Evolutionary conservation across 1,140 invertebrate species (phyloP).

Genomic region (Papilio helenus): DNA sequence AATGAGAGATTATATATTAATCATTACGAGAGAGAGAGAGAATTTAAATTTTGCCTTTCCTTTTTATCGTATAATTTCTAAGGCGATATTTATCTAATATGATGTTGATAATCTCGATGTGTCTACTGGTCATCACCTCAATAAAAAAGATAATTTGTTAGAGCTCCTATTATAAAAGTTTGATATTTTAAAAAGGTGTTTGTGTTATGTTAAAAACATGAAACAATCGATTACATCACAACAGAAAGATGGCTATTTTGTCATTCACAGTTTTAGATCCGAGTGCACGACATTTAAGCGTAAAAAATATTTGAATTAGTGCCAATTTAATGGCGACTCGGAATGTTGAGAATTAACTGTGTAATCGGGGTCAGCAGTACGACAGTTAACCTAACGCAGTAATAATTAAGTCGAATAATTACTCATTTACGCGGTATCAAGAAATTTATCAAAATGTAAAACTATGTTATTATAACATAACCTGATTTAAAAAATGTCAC

Average conservation of each 20-base stretch:
- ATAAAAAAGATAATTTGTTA: no score
- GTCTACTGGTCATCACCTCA: no score
- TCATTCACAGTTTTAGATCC: slow-evolving; percentile 27
- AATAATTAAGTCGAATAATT: background rate
- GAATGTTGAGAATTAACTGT: slow-evolving; percentile 27
- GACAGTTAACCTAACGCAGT: background rate
- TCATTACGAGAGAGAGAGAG: no score
- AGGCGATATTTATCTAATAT: background rate
- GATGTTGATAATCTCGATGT: no score
- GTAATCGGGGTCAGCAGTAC: slow-evolving; percentile 8
- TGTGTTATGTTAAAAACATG: background rate
- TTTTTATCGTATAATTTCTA: no score
- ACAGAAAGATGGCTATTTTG: slow-evolving; percentile 22
- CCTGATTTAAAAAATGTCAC: background rate
- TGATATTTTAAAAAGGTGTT: no score
- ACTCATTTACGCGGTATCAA: background rate
- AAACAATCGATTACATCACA: slow-evolving; percentile 35
- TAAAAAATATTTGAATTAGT: slow-evolving; percentile 39
- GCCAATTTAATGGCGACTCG: slow-evolving; percentile 33
- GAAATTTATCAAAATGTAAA: background rate
- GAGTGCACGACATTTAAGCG: slow-evolving; percentile 22
- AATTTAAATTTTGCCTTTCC: no score
- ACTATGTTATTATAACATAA: background rate
- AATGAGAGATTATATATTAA: no score
- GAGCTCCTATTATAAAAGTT: no score